Evolutionary conservation across 2,797 vertebrate species (phyloP).

Genomic region (Phataginus tetradactyla): DNA sequence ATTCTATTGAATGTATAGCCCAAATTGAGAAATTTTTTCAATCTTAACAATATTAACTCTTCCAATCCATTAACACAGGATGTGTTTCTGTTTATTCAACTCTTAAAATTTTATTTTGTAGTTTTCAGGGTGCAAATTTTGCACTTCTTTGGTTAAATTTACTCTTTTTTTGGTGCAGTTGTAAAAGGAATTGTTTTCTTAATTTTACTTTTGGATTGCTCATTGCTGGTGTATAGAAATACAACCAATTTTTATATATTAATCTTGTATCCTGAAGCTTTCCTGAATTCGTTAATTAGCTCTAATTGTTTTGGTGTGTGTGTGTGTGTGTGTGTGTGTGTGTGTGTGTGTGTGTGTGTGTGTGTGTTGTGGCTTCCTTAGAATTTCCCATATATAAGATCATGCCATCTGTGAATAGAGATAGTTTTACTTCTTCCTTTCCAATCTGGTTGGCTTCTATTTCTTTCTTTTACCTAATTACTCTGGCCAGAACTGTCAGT

Average conservation of each 20-base stretch:
- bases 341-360: no score
- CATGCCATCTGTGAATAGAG: background rate
- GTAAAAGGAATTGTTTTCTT: background rate
- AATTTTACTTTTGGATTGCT: background rate
- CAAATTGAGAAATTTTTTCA: background rate
- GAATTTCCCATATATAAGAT: background rate
- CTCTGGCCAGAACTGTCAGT: background rate
- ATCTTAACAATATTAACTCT: background rate
- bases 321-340: no score
- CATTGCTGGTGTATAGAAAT: background rate
- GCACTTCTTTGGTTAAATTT: background rate
- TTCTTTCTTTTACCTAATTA: background rate
- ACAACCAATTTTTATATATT: background rate
- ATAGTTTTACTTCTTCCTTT: background rate
- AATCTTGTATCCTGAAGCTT: background rate
- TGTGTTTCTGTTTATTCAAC: background rate
- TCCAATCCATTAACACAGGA: background rate
- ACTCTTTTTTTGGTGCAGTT: background rate
- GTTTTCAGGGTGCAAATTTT: background rate
- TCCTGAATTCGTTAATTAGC: background rate
- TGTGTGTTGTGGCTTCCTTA: background rate
- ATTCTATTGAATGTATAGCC: background rate
- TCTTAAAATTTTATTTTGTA: background rate
- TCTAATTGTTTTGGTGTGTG: background rate
- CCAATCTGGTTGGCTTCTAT: background rate